Evolutionary conservation across 2,888 invertebrate genomes (phyloP).

Genomic region (Cosmia pyralina): DNA sequence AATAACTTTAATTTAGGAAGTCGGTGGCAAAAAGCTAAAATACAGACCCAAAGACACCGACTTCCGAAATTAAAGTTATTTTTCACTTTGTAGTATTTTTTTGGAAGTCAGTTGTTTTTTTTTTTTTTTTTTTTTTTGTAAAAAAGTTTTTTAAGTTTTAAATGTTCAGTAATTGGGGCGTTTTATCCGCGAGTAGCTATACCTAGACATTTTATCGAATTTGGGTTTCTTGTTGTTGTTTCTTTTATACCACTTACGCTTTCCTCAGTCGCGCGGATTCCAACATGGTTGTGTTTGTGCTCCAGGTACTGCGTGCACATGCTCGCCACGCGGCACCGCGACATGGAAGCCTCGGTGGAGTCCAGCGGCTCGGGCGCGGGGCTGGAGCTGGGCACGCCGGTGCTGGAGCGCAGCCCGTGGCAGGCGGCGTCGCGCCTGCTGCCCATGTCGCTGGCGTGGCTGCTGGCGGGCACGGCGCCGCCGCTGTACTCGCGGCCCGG

Average conservation of each 20-base stretch:
- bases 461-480: slow-evolving; percentile 92
- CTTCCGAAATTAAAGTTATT: too few relatives aligned
- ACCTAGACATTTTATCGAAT: too few relatives aligned
- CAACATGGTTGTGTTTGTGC: neutral
- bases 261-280: neutral
- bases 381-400: slow-evolving; percentile 94
- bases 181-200: neutral
- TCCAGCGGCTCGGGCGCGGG: slow-evolving; percentile 81
- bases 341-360: slow-evolving; percentile 78
- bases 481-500: slow-evolving; percentile 85
- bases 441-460: slow-evolving; percentile 93
- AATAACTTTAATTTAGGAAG: too few relatives aligned
- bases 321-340: slow-evolving; percentile 90
- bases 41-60: too few relatives aligned
- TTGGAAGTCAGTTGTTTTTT: too few relatives aligned
- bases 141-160: neutral
- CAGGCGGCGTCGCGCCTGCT: slow-evolving; percentile 80
- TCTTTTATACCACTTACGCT: neutral
- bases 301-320: slow-evolving; percentile 86
- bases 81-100: too few relatives aligned
- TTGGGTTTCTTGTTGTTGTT: neutral
- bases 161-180: neutral
- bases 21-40: too few relatives aligned
- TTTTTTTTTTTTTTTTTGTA: too few relatives aligned
- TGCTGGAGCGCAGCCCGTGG: slow-evolving; percentile 87